Evolutionary conservation across 2,888 invertebrate genomes (phyloP).

Genomic region (Nomada hirtipes): DNA sequence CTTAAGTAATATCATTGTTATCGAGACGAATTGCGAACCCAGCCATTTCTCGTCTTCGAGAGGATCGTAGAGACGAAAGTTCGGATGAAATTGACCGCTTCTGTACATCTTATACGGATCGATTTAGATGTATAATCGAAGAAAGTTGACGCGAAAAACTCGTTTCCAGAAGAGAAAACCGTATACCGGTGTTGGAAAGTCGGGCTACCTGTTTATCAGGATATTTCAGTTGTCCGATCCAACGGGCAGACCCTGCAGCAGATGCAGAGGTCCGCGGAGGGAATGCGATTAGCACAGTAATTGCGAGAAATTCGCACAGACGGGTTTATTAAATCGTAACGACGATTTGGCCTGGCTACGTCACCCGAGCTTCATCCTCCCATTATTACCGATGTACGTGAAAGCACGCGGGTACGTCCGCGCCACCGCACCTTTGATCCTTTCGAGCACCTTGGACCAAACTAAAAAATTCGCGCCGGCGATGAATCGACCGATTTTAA

Average conservation of each 20-base stretch:
- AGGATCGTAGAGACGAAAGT: slow-evolving; percentile 10
- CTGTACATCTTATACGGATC: slow-evolving; percentile 22
- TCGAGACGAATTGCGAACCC: neutral
- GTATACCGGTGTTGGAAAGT: slow-evolving; percentile 60
- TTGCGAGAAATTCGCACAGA: slow-evolving; percentile 22
- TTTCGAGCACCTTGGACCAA: slow-evolving; percentile 18
- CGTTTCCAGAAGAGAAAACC: slow-evolving; percentile 45
- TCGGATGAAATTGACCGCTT: neutral
- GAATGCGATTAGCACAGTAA: slow-evolving; percentile 15
- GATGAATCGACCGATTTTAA: slow-evolving; percentile 36
- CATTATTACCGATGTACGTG: slow-evolving; percentile 55
- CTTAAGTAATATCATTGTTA: slow-evolving; percentile 12
- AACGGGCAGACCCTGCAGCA: no score
- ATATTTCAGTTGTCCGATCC: slow-evolving; percentile 22
- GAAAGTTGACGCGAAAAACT: slow-evolving; percentile 61
- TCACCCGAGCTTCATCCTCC: slow-evolving; percentile 49
- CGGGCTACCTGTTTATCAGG: slow-evolving; percentile 59
- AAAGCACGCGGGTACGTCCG: slow-evolving; percentile 48
- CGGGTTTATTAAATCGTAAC: slow-evolving; percentile 27
- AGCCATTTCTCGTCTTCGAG: neutral
- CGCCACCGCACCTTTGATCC: neutral
- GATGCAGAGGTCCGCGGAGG: neutral
- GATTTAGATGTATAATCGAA: slow-evolving; percentile 36
- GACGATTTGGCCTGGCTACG: slow-evolving; percentile 47
- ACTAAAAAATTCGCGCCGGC: slow-evolving; percentile 8